These are phyloP conservation scores for Nebria brevicollis DNA, from an alignment of 2,888 invertebrate genomes.

Conservation along the genomic window DNA sequence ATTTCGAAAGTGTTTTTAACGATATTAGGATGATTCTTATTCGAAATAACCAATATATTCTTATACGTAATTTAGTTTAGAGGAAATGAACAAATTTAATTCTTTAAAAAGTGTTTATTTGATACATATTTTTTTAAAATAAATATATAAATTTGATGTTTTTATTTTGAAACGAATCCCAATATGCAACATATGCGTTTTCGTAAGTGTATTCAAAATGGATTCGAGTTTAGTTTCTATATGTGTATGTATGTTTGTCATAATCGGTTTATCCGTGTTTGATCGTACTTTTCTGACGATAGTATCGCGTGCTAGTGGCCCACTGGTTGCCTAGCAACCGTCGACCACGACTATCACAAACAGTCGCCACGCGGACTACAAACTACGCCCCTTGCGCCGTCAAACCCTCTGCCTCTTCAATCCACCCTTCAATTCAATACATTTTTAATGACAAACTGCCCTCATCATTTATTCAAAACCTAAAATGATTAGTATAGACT, in stretches of 20 bases:
- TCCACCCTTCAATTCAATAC: slow-evolving; percentile 50
- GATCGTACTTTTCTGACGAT: slow-evolving; percentile 56
- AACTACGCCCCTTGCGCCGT: slow-evolving; percentile 50
- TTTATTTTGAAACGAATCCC: too few species aligned
- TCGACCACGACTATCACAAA: slow-evolving; percentile 57
- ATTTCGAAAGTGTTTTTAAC: slow-evolving; percentile 15
- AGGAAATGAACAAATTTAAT: too few species aligned
- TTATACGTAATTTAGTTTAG: too few species aligned
- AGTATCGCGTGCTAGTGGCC: slow-evolving; percentile 59
- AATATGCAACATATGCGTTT: neutral
- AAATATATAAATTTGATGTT: too few species aligned
- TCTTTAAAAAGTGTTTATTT: too few species aligned
- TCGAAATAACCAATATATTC: too few species aligned
- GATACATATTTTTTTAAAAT: too few species aligned
- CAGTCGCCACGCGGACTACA: slow-evolving; percentile 50
- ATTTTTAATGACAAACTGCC: slow-evolving; percentile 59
- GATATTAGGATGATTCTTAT: neutral
- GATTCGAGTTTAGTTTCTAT: neutral
- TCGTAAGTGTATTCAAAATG: neutral
- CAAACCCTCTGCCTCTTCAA: slow-evolving; percentile 51
- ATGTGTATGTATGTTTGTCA: neutral
- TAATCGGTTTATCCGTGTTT: slow-evolving; percentile 23
- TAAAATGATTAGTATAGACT: slow-evolving; percentile 60
- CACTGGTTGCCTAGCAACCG: slow-evolving; percentile 58
- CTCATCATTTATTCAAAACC: slow-evolving; percentile 61